A percentile compares a stretch with the other conserved stretches of the same genome.
phyloP scores from a whole-genome alignment of 2,797 vertebrate species.

The Neoniphon sammara region DNA sequence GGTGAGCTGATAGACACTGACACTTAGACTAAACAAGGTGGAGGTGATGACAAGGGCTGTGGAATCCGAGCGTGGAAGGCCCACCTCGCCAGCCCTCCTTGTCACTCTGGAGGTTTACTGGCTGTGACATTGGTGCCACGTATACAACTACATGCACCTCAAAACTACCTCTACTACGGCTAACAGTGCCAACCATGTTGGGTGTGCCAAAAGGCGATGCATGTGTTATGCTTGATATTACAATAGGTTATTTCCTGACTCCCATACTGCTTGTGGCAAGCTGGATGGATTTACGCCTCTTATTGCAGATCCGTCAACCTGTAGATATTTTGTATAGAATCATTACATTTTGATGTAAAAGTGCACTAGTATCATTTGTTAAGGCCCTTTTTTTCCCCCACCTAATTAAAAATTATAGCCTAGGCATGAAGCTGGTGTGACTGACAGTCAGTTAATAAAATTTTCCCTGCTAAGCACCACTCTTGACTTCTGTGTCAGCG shows the following conservation, averaged over 20 bases:
- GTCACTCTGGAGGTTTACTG: constrained; percentile 58
- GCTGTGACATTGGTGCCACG: constrained; percentile 61
- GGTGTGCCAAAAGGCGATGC: too few relatives aligned
- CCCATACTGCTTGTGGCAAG: not conserved
- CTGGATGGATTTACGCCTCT: not conserved
- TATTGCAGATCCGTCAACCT: not conserved
- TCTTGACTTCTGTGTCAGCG: not conserved
- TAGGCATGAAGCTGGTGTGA: not conserved
- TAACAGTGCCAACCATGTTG: not conserved
- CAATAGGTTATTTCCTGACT: constrained; percentile 7
- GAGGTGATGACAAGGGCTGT: constrained; percentile 71
- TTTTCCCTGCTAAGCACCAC: not conserved
- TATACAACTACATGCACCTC: constrained; percentile 23
- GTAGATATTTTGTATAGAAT: not conserved
- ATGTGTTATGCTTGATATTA: not conserved
- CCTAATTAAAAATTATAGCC: not conserved
- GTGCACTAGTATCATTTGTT: too few relatives aligned
- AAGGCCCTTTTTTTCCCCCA: not conserved
- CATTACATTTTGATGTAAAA: too few relatives aligned
- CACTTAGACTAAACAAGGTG: constrained; percentile 80
- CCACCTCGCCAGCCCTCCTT: constrained; percentile 48
- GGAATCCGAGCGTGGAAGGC: constrained; percentile 62
- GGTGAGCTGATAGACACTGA: constrained; percentile 76
- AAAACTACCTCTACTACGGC: not conserved
- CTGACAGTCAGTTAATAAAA: not conserved